A percentile compares a stretch with the other conserved stretches of the same genome.
phyloP scores from a whole-genome alignment of 2,797 vertebrate species.

The Telmatherina bonti region DNA sequence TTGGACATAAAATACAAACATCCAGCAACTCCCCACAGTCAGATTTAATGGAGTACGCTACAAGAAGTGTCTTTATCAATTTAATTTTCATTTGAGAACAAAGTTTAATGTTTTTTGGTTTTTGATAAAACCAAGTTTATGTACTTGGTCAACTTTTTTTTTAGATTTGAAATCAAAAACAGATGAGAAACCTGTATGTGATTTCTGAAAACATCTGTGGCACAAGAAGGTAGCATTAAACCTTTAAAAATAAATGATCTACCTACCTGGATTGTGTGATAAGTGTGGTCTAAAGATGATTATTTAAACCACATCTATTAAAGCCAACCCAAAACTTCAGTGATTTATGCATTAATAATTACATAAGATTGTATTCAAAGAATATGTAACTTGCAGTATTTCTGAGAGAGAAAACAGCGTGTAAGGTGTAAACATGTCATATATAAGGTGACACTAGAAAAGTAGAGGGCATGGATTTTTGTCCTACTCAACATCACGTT shows the following conservation, averaged over 20 bases:
- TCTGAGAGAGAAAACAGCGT: too few relatives aligned
- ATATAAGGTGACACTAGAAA: too few relatives aligned
- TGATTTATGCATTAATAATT: too few relatives aligned
- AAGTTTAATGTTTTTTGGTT: neutral
- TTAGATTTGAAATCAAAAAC: neutral
- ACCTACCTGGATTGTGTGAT: neutral
- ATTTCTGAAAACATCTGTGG: neutral
- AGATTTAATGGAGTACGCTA: too few relatives aligned
- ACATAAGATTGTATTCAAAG: too few relatives aligned
- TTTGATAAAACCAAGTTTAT: neutral
- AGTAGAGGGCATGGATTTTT: too few relatives aligned
- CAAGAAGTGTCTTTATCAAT: neutral
- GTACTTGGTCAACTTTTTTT: neutral
- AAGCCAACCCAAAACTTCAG: too few relatives aligned
- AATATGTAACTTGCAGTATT: too few relatives aligned
- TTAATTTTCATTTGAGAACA: neutral
- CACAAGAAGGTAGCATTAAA: neutral
- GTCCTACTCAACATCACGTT: too few relatives aligned
- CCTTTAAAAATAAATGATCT: neutral
- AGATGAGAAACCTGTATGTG: neutral
- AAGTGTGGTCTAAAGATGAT: neutral
- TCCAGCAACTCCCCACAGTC: neutral
- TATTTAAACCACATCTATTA: too few relatives aligned
- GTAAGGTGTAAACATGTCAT: too few relatives aligned
- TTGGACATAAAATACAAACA: neutral